Conservation (phyloP, 2,888 invertebrate genomes). For the Nomada flava region DNA sequence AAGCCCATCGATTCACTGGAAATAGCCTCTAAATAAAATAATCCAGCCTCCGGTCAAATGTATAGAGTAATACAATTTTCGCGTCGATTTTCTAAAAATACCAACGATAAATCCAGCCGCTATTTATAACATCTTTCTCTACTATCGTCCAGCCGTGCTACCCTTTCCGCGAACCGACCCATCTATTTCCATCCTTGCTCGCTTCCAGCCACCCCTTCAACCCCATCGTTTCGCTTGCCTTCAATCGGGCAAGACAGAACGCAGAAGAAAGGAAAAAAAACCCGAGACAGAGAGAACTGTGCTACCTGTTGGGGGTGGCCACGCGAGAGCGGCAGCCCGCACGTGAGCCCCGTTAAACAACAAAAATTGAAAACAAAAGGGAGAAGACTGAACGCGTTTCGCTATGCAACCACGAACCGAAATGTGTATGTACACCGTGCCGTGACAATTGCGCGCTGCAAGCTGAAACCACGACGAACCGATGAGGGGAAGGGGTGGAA, state of each 20-base stretch:
- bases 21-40: not conserved
- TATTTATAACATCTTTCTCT: constrained; percentile 16
- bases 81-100: constrained; percentile 2
- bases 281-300: not conserved
- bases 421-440: constrained; percentile 4
- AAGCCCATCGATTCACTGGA: not conserved
- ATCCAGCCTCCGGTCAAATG: not conserved
- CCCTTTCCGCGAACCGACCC: not conserved
- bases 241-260: not conserved
- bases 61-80: not conserved
- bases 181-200: not conserved
- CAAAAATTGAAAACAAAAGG: not conserved
- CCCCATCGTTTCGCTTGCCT: not conserved
- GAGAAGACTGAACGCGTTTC: constrained; percentile 42
- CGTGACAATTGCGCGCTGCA: constrained; percentile 60
- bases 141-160: not conserved
- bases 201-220: not conserved
- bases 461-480: constrained; percentile 52
- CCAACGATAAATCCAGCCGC: not conserved
- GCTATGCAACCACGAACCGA: too few relatives aligned
- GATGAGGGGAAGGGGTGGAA: constrained; percentile 20
- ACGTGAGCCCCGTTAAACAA: constrained; percentile 35
- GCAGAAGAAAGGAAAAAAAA: not conserved
- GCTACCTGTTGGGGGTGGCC: constrained; percentile 55
- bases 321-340: constrained; percentile 40